Evolutionary conservation across 2,797 vertebrate genomes (phyloP), one percentile per base, ranked within the genome.

Genomic region (Orientallactaga sibirica): DNA sequence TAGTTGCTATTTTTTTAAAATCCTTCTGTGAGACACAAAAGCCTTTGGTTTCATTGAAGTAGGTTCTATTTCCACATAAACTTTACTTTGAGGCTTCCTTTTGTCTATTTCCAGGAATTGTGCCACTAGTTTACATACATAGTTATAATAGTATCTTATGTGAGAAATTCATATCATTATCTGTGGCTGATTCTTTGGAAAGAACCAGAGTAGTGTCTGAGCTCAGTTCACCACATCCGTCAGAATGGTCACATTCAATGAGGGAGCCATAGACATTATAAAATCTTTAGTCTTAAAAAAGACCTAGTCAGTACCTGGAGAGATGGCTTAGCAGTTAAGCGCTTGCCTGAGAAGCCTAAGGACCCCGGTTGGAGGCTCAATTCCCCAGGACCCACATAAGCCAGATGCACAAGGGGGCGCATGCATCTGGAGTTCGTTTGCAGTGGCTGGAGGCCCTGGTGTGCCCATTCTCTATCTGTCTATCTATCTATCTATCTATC

Each of bases 11-110:
- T 33, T 83, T 91, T 55, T 4, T 10, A 93, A 87, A 88, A 91
- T 93, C 25, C 83, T 95, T 95, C 89, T 77, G 87, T 71, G 58
- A 88, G 64, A 79, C 71, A 88, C 48, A 68, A 79, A 95, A 93
- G 37, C 22, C 41, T 95, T 79, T 87, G 76, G 48, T 83, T 94
- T 92, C 80, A 90, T 93, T 91, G 33, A 88, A 94, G 61, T 9
- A 80, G 43, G 62, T 81, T 87, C 2, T 10, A 79, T 93, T 86
- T 37, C 48, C 71, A 92, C 8, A 12, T 58, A 67, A 29, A 9
- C 55, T 74, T 92, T 71, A n/a, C 33, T 85, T 78, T 81, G 10
- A 71, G 61, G 11, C 18, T 93, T 79, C 62, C 8, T 70, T 90
- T 75, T 62, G n/a, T 75, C 61, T 61, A 20, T 52, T 93, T 84